Evolutionary conservation across 2,888 invertebrate genomes (phyloP).

Genomic region (Chrysina gloriosa): DNA sequence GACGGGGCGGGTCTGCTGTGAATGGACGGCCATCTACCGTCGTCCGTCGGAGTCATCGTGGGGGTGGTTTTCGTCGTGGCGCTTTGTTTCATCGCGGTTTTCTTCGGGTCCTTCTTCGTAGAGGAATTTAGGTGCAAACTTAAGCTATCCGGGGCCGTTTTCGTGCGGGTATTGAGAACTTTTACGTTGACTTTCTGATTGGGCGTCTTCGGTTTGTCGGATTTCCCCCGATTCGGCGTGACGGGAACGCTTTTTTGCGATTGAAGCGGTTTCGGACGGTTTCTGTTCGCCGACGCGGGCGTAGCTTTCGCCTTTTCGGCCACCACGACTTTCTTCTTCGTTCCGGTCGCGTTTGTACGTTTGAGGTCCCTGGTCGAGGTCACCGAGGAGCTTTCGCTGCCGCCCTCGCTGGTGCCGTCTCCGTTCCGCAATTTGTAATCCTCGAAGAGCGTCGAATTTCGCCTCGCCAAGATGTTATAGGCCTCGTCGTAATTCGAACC

Average conservation of each 20-base stretch:
- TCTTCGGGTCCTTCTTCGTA: constrained; percentile 36
- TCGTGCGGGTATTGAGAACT: constrained; percentile 4
- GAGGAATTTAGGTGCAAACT: constrained; percentile 31
- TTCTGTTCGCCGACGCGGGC: constrained; percentile 41
- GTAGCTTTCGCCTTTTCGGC: constrained; percentile 61
- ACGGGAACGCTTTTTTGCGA: constrained; percentile 67
- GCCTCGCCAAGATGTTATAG: constrained; percentile 65
- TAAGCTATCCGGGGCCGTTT: constrained; percentile 29
- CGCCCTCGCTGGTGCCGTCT: constrained; percentile 72
- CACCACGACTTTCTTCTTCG: constrained; percentile 72
- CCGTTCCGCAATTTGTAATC: constrained; percentile 59
- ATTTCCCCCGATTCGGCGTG: constrained; percentile 54
- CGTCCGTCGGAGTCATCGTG: constrained; percentile 73
- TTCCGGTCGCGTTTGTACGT: constrained; percentile 60
- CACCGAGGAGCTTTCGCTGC: constrained; percentile 83
- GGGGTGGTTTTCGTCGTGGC: constrained; percentile 64
- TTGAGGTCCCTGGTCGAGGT: constrained; percentile 63
- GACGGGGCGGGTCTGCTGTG: constrained; percentile 62
- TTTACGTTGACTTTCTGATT: constrained; percentile 32
- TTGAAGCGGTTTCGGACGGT: constrained; percentile 57
- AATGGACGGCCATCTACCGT: constrained; percentile 77
- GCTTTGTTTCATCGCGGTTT: constrained; percentile 32
- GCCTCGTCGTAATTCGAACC: constrained; percentile 79
- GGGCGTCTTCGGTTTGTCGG: constrained; percentile 43
- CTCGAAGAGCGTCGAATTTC: constrained; percentile 62